Percentiles rank a stretch among this genome's conserved stretches.
phyloP scores from a whole-genome alignment of 2,888 invertebrate species.

The Chrysopilus asiliformis region DNA sequence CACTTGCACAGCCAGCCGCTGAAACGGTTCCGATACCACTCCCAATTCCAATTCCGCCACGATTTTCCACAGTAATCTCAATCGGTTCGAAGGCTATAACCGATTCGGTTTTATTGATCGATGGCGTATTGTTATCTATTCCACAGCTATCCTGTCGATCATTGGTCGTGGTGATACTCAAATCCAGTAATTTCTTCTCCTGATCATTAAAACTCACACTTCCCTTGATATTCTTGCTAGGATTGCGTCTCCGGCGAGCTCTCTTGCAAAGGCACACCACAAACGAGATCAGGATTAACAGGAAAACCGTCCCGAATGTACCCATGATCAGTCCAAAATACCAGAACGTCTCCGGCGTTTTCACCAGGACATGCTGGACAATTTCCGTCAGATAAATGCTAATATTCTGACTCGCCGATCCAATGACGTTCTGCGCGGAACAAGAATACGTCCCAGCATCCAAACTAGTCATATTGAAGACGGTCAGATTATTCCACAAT shows the following conservation, averaged over 20 bases:
- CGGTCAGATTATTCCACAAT: slow-evolving; percentile 66
- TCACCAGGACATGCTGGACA: slow-evolving; percentile 38
- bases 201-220: slow-evolving; percentile 77
- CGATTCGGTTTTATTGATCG: slow-evolving; percentile 36
- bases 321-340: slow-evolving; percentile 59
- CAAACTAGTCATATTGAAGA: slow-evolving; percentile 65
- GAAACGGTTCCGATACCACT: slow-evolving; percentile 3
- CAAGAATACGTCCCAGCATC: slow-evolving; percentile 81
- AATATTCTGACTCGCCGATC: slow-evolving; percentile 39
- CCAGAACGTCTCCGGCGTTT: slow-evolving; percentile 65
- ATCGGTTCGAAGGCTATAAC: slow-evolving; percentile 45
- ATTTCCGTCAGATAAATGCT: slow-evolving; percentile 53
- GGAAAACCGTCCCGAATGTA: slow-evolving; percentile 51
- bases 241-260: slow-evolving; percentile 39
- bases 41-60: slow-evolving; percentile 20
- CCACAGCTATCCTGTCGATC: slow-evolving; percentile 49
- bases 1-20: slow-evolving; percentile 11
- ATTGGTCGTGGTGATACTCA: slow-evolving; percentile 59
- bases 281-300: slow-evolving; percentile 45
- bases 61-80: slow-evolving; percentile 46
- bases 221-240: slow-evolving; percentile 57
- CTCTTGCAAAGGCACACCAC: slow-evolving; percentile 43
- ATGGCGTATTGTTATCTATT: slow-evolving; percentile 47
- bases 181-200: slow-evolving; percentile 72
- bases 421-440: slow-evolving; percentile 32